Evolutionary conservation across 2,797 vertebrate species (phyloP), one percentile per base, ranked within the genome.

Genomic region (Gymnodraco acuticeps): DNA sequence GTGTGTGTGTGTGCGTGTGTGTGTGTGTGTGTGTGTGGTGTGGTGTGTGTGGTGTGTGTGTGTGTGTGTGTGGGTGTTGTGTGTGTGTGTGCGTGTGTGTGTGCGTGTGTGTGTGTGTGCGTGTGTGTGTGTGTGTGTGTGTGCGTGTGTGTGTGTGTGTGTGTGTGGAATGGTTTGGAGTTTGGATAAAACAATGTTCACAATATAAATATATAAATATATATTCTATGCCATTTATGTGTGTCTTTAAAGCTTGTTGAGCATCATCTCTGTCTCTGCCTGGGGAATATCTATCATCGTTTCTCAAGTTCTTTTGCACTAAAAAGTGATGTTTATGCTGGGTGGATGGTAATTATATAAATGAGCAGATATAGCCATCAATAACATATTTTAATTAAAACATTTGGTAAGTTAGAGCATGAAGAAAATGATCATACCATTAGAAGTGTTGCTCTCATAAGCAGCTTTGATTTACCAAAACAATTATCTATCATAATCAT

Each of bases 201-300:
- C 64, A 62, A 59, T 17, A 58, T 48, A 48, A 66, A 23, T 38
- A 9, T 38, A 73, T 20, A 69, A 67, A 60, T 16, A 38, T 1
- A 38, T 10, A 58, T 47, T 66, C n/a, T 65, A 41, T 67, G 64
- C 80, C 50, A 71, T 86, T 74, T 73, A 76, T 27, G 55, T 72
- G 48, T 53, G 38, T 66, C 33, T 38, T 38, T 67, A 51, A 46
- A 46, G 54, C 61, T 59, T 5, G 17, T 63, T 48, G 53, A 67
- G 65, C 74, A 59, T 16, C 53, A 31, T 43, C 31, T 78, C 61
- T 75, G 68, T 65, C 54, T 61, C 53, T 43, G 61, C 73, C 59
- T 70, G 66, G 3, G 58, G 78, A 60, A 56, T 64, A 65, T 71
- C 3, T 38, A 8, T 38, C 5, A 41, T 3, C 17, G 19, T 72